Base-by-base conservation (phyloP, 1,140 invertebrate species). In the Megalopta genalis region DNA sequence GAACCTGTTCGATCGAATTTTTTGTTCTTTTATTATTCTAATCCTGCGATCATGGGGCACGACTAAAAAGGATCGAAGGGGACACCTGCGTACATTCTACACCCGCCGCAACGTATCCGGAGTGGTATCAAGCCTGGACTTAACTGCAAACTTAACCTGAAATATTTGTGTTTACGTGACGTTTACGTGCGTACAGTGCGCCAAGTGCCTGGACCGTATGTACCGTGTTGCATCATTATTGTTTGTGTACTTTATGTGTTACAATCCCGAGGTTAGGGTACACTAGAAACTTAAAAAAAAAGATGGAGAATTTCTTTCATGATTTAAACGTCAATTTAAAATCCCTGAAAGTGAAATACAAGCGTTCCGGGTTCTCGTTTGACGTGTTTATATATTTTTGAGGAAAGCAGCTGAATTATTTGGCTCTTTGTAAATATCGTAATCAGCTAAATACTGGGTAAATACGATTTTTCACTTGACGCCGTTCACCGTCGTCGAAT, bases 111-210 rank as follows among this genome's bases (percentile, higher is more conserved):
- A 64, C 27, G 42, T 60, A 21, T 46, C 21, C 21, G 18, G 27
- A 8, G 23, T 21, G 49, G 49, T n/a, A 54, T 21, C 32, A 18
- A 65, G 6, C 4, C 67, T 52, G 0, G 37, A 32, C 71, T 78
- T 64, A 42, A 25, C 14, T 32, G 18, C 3, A 10, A 14, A 59
- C 37, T 65, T 62, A 78, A 65, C 77, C 69, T 78, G 68, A 62
- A 57, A 73, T 21, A 66, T 57, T 73, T 39, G 54, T 59, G 70
- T 79, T 79, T 74, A 73, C 65, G 62, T 73, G 62, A 73, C 42
- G 63, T 49, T 49, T 21, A 52, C 25, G 25, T 52, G 42, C 8
- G 32, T 66, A 46, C 37, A 25, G n/a, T 6, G 10, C 32, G 63
- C 39, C 77, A 16, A 79, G 49, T 32, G 25, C 9, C n/a, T 52